Base-by-base conservation (phyloP, 2,113 vertebrate genomes). In the Limnothrissa miodon region DNA sequence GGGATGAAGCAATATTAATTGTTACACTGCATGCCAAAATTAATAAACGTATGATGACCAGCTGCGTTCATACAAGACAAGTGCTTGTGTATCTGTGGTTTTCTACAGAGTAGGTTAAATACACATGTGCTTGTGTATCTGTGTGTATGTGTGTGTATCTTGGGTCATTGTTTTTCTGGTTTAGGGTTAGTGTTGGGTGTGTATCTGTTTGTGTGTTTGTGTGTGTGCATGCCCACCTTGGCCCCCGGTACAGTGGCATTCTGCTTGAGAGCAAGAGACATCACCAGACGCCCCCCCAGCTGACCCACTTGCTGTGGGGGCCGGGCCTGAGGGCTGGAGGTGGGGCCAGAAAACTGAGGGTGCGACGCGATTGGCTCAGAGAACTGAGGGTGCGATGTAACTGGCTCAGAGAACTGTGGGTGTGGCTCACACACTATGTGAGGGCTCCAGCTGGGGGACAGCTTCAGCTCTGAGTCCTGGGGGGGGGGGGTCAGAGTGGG, bases 371-470 rank as follows among this genome's bases (percentile, higher is more conserved):
- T 48, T 48, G 46, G 46, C 46, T 48, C 96, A 44, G 96, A 96
- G 89, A 99, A 94, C 79, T 99, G 98, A 0, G 97, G 25, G 97
- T 87, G 5, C 90, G 97, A 91, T 98, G 46, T 48, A 13, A 48
- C 17, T 48, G 46, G 46, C 46, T 48, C 96, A 44, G 96, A 96
- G 89, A 99, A 94, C 79, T 99, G 98, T n/a, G 98, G 98, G 89
- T 99, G 98, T 56, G 98, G 98, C 86, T 99, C 98, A 86, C 96
- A 98, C 79, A 95, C 95, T 79, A 99, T 99, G 95, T 97, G 98
- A 82, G 98, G 98, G 92, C 98, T 99, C 98, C 98, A 99, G 92
- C 98, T 99, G 13, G 98, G 98, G 59, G 98, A 99, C 51, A 99
- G 94, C 90, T 99, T 99, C 90, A 97, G 96, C 93, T 99, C 98